Conservation (phyloP, 2,888 invertebrate genomes). For the Vannuccia rotundouncinata region DNA sequence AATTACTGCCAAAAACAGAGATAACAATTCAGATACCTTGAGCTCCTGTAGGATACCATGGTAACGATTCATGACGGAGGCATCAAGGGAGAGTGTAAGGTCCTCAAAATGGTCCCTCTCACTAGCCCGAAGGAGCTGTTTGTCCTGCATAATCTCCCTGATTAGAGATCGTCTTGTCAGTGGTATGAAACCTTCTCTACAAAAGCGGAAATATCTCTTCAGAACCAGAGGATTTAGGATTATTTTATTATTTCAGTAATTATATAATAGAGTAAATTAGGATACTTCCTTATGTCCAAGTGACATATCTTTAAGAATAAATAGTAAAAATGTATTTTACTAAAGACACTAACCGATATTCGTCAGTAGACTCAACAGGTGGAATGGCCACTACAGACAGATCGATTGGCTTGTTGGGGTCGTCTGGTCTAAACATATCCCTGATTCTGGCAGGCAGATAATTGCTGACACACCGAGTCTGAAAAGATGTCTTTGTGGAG, state of each 20-base stretch:
- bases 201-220: conserved; percentile 39
- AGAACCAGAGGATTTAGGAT: no score
- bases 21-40: no score
- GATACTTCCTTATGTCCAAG: no score
- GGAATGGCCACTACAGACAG: neutral
- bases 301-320: no score
- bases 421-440: neutral
- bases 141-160: conserved; percentile 47
- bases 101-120: conserved; percentile 48
- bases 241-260: no score
- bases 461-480: neutral
- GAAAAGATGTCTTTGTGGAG: neutral
- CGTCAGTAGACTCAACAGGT: neutral
- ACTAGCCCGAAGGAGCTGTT: conserved; percentile 45
- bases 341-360: neutral
- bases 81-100: conserved; percentile 50
- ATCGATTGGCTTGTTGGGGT: neutral
- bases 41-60: conserved; percentile 51
- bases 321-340: no score
- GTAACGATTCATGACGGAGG: conserved; percentile 51
- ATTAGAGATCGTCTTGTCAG: conserved; percentile 50
- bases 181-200: conserved; percentile 52
- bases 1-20: no score
- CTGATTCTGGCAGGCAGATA: neutral
- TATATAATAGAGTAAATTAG: no score